A percentile compares a stretch with the other conserved stretches of the same genome.
These are phyloP conservation scores for Callorhinus ursinus DNA, from an alignment of 2,113 vertebrate genomes.

Conservation along the genomic window DNA sequence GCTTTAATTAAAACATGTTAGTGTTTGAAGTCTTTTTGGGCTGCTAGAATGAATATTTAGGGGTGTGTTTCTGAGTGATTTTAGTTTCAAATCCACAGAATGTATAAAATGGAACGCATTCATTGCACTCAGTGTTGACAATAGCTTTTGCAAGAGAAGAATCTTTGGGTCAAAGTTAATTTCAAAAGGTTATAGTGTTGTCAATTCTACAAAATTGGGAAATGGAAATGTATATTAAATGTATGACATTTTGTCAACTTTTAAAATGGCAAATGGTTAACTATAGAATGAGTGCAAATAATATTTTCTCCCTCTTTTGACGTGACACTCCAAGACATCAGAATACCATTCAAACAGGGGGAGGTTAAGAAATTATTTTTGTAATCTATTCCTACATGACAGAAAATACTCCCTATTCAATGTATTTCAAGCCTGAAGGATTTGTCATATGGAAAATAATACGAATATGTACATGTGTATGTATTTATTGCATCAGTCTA, in stretches of 20 bases:
- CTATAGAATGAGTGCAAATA: slow-evolving; percentile 45
- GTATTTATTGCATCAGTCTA: neutral
- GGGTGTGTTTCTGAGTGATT: slow-evolving; percentile 30
- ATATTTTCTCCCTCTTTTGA: neutral
- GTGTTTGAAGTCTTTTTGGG: slow-evolving; percentile 65
- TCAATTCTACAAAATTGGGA: slow-evolving; percentile 26
- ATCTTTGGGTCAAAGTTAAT: slow-evolving; percentile 9
- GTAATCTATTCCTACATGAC: neutral
- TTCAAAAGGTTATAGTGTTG: slow-evolving; percentile 39
- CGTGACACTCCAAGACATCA: neutral
- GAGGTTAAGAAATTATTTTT: slow-evolving; percentile 66
- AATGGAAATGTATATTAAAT: slow-evolving; percentile 57
- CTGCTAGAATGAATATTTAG: slow-evolving; percentile 46
- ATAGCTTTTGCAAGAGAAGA: slow-evolving; percentile 46
- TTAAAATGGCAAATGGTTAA: slow-evolving; percentile 58
- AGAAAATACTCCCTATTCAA: neutral
- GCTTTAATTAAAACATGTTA: slow-evolving; percentile 81
- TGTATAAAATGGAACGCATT: neutral
- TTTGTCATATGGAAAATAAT: slow-evolving; percentile 51
- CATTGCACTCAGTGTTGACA: neutral
- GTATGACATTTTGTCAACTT: slow-evolving; percentile 49
- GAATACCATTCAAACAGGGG: slow-evolving; percentile 9
- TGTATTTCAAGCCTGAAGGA: slow-evolving; percentile 46
- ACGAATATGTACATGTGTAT: neutral
- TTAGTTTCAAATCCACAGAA: slow-evolving; percentile 30